Conservation (phyloP, 64 coral and sea anemone genomes). For the Hydrozoanthus tunicans region DNA sequence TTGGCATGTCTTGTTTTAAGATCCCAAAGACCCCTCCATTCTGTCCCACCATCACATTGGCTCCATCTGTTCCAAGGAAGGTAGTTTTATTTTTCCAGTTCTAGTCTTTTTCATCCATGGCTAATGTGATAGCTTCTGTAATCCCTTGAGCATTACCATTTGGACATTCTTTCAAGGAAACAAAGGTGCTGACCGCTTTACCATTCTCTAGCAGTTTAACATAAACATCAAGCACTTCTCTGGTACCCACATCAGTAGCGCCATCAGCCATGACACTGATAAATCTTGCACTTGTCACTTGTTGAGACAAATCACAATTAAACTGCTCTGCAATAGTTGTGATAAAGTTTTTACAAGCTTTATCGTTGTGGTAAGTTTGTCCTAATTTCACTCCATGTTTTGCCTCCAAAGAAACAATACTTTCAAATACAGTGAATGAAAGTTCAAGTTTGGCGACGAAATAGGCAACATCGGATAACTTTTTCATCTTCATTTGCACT, state of each 20-base stretch:
- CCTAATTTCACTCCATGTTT: background rate
- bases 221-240: conserved; percentile 27
- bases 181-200: background rate
- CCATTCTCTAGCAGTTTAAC: background rate
- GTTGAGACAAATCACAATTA: no score
- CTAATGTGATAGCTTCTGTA: background rate
- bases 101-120: background rate
- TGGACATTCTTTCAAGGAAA: background rate
- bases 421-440: background rate
- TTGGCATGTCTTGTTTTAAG: conserved; percentile 28
- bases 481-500: conserved; percentile 1
- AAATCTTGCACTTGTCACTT: conserved; percentile 1
- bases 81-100: no score
- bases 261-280: conserved; percentile 18
- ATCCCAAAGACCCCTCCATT: conserved; percentile 47
- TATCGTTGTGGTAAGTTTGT: conserved; percentile 14
- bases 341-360: conserved; percentile 8
- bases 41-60: conserved; percentile 40
- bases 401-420: background rate
- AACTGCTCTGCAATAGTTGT: background rate
- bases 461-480: conserved; percentile 19
- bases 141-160: conserved; percentile 2
- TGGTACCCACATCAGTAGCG: conserved; percentile 28
- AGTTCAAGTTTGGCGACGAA: conserved; percentile 7
- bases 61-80: conserved; percentile 47